A percentile compares a stretch with the other conserved stretches of the same genome.
Evolutionary conservation across 2,113 vertebrate genomes (phyloP).

Genomic region (Brachypteracias leptosomus): DNA sequence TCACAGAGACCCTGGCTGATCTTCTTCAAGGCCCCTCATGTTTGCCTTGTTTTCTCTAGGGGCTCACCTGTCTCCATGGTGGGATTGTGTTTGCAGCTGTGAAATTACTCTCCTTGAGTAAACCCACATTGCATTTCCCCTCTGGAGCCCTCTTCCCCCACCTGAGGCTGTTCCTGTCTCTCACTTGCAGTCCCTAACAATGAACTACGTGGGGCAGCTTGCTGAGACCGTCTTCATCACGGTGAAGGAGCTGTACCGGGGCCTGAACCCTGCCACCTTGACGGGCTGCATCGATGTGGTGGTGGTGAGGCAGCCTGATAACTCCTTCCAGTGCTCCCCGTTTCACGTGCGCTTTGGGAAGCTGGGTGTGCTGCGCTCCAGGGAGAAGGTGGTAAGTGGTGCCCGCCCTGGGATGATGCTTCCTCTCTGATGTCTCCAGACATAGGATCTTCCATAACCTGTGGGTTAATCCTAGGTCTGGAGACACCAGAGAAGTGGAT

Average conservation of each 20-base stretch:
- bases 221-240: slow-evolving; percentile 88
- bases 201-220: slow-evolving; percentile 94
- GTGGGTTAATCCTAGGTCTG: neutral
- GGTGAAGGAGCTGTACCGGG: slow-evolving; percentile 88
- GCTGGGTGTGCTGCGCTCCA: slow-evolving; percentile 89
- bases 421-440: neutral
- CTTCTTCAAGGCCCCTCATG: neutral
- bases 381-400: slow-evolving; percentile 90
- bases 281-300: slow-evolving; percentile 91
- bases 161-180: neutral
- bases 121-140: neutral
- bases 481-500: neutral
- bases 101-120: neutral
- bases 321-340: slow-evolving; percentile 89
- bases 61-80: fast-evolving
- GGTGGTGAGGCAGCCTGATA: slow-evolving; percentile 88
- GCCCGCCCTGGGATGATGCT: neutral
- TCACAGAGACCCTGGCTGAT: neutral
- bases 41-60: neutral
- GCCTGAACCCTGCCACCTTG: slow-evolving; percentile 90
- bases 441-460: neutral
- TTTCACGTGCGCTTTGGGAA: slow-evolving; percentile 96
- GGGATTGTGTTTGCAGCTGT: neutral
- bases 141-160: neutral
- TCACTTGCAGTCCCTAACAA: slow-evolving; percentile 76